Conservation (phyloP, 2,113 vertebrate species). For the Trichomycterus rosablanca region DNA sequence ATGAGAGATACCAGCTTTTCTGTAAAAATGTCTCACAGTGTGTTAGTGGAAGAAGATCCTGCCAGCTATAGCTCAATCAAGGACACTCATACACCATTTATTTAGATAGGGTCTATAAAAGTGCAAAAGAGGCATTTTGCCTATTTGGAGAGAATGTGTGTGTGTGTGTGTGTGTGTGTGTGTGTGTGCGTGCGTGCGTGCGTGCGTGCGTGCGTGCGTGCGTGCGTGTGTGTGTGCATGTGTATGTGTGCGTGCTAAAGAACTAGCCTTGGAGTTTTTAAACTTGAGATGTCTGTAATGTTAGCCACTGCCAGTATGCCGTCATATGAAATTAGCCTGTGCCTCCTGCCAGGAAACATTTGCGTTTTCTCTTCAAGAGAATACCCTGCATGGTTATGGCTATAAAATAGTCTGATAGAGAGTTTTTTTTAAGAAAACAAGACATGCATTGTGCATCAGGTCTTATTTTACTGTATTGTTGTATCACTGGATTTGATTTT, state of each 20-base stretch:
- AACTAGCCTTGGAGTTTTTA: conserved; percentile 57
- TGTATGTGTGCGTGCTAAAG: not conserved
- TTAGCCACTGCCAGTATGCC: conserved; percentile 55
- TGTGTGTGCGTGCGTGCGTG: too few species aligned
- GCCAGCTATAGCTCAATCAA: conserved; percentile 34
- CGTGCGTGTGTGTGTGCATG: too few species aligned
- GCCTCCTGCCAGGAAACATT: conserved; percentile 60
- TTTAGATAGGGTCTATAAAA: conserved; percentile 56
- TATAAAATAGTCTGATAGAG: not conserved
- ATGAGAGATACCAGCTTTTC: conserved; percentile 41
- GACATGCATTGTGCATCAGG: not conserved
- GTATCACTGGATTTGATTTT: too few species aligned
- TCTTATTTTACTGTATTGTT: too few species aligned
- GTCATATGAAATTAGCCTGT: conserved; percentile 57
- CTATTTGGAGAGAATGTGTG: conserved; percentile 2
- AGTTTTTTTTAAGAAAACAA: not conserved
- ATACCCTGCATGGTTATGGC: conserved; percentile 18
- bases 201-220: too few species aligned
- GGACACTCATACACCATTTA: conserved; percentile 38
- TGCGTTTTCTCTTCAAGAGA: conserved; percentile 50
- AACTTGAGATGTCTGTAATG: conserved; percentile 68
- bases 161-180: not conserved
- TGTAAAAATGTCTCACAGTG: conserved; percentile 16
- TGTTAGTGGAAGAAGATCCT: conserved; percentile 32
- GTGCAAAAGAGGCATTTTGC: conserved; percentile 59